Evolutionary conservation across 2,888 invertebrate genomes (phyloP).

Genomic region (Ceramica pisi): DNA sequence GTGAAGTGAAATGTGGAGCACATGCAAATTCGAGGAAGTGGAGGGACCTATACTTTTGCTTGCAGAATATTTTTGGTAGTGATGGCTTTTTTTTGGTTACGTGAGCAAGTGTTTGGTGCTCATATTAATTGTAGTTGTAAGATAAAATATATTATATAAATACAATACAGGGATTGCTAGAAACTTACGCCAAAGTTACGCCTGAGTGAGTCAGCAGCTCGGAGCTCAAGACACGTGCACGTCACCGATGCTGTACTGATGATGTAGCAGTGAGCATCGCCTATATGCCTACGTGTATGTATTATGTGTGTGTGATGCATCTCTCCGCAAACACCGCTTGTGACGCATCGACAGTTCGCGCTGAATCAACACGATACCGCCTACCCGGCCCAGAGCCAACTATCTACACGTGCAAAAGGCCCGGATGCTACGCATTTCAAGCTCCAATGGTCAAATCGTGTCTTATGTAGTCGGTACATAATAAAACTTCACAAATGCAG

Average conservation of each 20-base stretch:
- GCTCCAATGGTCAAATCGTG: too few relatives aligned
- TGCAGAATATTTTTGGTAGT: not conserved
- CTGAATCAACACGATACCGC: constrained; percentile 67
- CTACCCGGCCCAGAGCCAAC: constrained; percentile 7
- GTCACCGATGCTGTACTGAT: not conserved
- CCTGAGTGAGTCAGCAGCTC: not conserved
- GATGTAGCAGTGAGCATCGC: constrained; percentile 19
- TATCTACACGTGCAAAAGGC: constrained; percentile 24
- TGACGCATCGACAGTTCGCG: constrained; percentile 60
- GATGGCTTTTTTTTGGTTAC: not conserved
- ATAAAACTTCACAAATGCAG: too few relatives aligned
- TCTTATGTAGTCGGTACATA: too few relatives aligned
- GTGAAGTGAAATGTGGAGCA: constrained; percentile 17
- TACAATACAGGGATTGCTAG: not conserved
- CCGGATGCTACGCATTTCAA: too few relatives aligned
- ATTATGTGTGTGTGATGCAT: constrained; percentile 39
- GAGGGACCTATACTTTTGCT: not conserved
- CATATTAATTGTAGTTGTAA: not conserved
- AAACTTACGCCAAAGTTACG: not conserved
- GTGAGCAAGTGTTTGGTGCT: not conserved
- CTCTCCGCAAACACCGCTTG: constrained; percentile 60
- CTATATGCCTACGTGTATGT: not conserved
- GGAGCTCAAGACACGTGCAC: constrained; percentile 3
- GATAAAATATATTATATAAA: not conserved
- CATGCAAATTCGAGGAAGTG: constrained; percentile 10